These are phyloP conservation scores for Xiphias gladius DNA, from an alignment of 2,113 vertebrate species.

Conservation along the genomic window DNA sequence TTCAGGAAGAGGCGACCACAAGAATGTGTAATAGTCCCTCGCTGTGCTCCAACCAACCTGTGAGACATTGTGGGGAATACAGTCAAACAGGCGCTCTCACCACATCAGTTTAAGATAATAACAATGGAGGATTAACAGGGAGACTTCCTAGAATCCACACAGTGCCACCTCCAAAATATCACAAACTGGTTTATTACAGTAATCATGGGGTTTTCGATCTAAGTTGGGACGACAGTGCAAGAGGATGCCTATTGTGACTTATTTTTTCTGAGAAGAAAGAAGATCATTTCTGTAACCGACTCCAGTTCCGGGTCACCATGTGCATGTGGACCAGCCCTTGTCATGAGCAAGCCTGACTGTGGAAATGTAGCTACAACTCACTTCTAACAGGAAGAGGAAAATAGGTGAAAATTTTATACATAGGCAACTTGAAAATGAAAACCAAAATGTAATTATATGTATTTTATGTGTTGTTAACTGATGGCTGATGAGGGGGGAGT, in stretches of 20 bases:
- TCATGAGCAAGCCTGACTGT: slow-evolving; percentile 70
- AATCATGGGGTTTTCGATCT: slow-evolving; percentile 44
- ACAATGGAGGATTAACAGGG: slow-evolving; percentile 56
- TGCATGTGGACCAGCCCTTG: slow-evolving; percentile 33
- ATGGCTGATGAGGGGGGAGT: slow-evolving; percentile 81
- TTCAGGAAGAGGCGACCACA: slow-evolving; percentile 98
- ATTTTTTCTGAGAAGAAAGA: slow-evolving; percentile 13
- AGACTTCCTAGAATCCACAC: slow-evolving; percentile 51
- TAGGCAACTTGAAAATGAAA: slow-evolving; percentile 84
- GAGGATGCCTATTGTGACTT: slow-evolving; percentile 10
- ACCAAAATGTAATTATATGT: slow-evolving; percentile 85
- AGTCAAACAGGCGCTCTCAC: slow-evolving; percentile 60
- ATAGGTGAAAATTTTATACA: slow-evolving; percentile 87
- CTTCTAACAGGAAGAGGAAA: slow-evolving; percentile 81
- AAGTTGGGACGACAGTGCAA: slow-evolving; percentile 6
- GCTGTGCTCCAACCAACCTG: slow-evolving; percentile 99
- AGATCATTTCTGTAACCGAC: slow-evolving; percentile 35
- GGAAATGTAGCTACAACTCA: slow-evolving; percentile 80
- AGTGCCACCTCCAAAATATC: slow-evolving; percentile 60
- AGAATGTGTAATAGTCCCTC: slow-evolving; percentile 98
- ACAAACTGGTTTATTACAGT: slow-evolving; percentile 43
- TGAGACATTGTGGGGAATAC: slow-evolving; percentile 68
- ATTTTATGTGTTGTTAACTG: slow-evolving; percentile 88
- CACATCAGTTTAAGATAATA: slow-evolving; percentile 71
- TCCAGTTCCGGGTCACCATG: slow-evolving; percentile 36